Conservation (phyloP, 1,140 invertebrate genomes). For the Drosophila jambulina region DNA sequence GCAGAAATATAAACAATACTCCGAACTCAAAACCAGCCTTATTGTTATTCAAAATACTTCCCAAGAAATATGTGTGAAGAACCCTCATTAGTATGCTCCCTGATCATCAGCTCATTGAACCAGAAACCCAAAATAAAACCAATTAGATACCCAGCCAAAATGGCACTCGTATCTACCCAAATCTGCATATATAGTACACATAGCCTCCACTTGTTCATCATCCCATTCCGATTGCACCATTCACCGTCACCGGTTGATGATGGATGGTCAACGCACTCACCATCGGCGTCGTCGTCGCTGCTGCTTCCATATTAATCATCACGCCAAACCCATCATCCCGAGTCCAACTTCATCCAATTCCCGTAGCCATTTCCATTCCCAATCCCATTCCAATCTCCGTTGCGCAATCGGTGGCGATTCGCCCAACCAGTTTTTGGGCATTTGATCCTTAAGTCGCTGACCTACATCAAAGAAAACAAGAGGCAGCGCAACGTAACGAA, state of each 20-base stretch:
- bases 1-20: neutral
- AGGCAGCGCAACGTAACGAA: conserved; percentile 28
- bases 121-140: neutral
- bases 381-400: conserved; percentile 29
- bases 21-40: no score
- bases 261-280: conserved; percentile 36
- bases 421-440: conserved; percentile 35
- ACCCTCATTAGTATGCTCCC: neutral
- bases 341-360: conserved; percentile 29
- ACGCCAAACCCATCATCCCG: conserved; percentile 10
- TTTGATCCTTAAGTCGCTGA: conserved; percentile 61
- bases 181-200: conserved; percentile 1
- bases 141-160: neutral
- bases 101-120: neutral
- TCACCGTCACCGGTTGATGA: conserved; percentile 28
- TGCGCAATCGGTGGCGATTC: conserved; percentile 31
- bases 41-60: neutral
- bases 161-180: neutral
- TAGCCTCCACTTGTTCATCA: neutral
- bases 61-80: neutral
- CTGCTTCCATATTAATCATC: conserved; percentile 23
- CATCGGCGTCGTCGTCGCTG: neutral
- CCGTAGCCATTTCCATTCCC: conserved; percentile 11
- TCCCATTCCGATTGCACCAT: conserved; percentile 9
- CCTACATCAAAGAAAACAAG: conserved; percentile 42